A percentile compares a stretch with the other conserved stretches of the same genome.
These are phyloP conservation scores for Parnassius apollo DNA, from an alignment of 2,888 invertebrate genomes.

Conservation along the genomic window DNA sequence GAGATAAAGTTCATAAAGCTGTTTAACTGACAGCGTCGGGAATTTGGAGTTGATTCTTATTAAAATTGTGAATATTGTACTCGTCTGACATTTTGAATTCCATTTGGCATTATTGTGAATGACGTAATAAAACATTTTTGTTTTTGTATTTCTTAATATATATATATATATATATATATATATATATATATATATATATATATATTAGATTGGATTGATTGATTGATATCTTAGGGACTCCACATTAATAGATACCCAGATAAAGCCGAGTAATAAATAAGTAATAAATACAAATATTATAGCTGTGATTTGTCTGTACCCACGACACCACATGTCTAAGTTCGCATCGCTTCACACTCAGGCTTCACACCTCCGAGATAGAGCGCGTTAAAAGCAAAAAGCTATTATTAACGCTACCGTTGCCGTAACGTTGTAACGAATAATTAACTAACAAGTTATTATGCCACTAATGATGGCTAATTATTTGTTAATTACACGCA, in stretches of 20 bases:
- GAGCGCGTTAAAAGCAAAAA: slow-evolving; percentile 5
- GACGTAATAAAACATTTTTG: no score
- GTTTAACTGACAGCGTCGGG: slow-evolving; percentile 6
- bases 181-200: no score
- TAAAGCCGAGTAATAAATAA: no score
- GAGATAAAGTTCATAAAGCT: slow-evolving; percentile 19
- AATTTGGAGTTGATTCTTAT: background rate
- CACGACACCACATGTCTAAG: background rate
- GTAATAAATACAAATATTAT: background rate
- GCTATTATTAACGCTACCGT: slow-evolving; percentile 20
- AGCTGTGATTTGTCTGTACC: background rate
- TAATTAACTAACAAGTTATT: slow-evolving; percentile 27
- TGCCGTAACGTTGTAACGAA: slow-evolving; percentile 11
- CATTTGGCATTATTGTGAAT: no score
- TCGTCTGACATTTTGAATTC: no score
- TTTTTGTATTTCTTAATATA: no score
- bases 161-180: no score
- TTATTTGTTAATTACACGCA: slow-evolving; percentile 23
- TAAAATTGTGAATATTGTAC: background rate
- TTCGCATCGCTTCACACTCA: slow-evolving; percentile 5
- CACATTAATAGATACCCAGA: no score
- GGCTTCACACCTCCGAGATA: slow-evolving; percentile 13
- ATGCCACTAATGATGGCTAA: slow-evolving; percentile 27
- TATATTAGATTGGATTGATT: no score
- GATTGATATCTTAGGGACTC: no score